Percentiles rank a stretch among this genome's conserved stretches.
phyloP scores from a whole-genome alignment of 2,888 invertebrate genomes.

The Torymus aiolomorphi region DNA sequence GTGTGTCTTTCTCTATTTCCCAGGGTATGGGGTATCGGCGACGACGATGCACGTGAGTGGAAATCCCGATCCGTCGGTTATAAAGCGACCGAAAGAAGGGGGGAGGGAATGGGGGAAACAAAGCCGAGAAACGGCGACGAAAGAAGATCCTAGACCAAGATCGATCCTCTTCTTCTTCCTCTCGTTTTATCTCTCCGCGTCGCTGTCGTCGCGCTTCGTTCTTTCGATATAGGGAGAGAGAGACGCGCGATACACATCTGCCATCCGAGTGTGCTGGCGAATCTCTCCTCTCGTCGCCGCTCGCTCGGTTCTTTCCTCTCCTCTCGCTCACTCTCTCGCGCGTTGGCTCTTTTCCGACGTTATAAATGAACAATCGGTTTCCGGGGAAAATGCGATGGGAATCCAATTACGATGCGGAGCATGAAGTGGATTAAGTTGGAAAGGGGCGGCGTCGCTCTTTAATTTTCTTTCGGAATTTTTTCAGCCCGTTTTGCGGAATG shows the following conservation, averaged over 20 bases:
- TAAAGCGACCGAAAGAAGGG: not conserved
- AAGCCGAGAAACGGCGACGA: conserved; percentile 15
- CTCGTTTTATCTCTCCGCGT: not conserved
- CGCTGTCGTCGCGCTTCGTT: not conserved
- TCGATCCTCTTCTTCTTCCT: conserved; percentile 16
- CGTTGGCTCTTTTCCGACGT: not conserved
- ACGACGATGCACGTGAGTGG: conserved; percentile 39
- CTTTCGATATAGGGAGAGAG: too few relatives aligned
- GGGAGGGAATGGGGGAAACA: not conserved
- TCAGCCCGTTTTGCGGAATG: not conserved
- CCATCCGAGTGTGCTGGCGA: not conserved
- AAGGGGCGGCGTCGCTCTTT: not conserved
- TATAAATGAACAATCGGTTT: conserved; percentile 15
- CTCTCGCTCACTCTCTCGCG: not conserved
- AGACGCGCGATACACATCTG: conserved; percentile 29
- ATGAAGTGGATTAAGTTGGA: conserved; percentile 15
- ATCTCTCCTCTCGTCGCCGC: not conserved
- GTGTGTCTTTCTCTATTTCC: not conserved
- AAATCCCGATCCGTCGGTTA: conserved; percentile 21
- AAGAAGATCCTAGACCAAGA: conserved; percentile 10
- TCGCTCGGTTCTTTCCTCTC: not conserved
- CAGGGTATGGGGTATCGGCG: not conserved
- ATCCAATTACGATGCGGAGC: conserved; percentile 28
- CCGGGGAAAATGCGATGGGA: conserved; percentile 11
- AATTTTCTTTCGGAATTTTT: not conserved